Percentiles rank a stretch among this genome's conserved stretches.
These are phyloP conservation scores for Psilopsiagon aymara DNA, from an alignment of 2,113 vertebrate genomes.

Conservation along the genomic window DNA sequence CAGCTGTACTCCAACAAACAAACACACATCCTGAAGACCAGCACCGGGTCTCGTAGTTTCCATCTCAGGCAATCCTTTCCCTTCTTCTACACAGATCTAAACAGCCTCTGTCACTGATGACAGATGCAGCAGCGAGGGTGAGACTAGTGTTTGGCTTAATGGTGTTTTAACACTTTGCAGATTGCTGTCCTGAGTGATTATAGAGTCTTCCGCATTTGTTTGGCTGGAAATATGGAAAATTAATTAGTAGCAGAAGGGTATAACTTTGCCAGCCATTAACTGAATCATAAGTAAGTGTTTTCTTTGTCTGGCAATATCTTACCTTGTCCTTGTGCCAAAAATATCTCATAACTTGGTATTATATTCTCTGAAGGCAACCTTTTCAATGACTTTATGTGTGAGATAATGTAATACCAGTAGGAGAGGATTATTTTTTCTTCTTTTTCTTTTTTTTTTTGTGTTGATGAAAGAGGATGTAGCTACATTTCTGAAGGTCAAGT, in stretches of 20 bases:
- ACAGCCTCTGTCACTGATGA: rapidly evolving
- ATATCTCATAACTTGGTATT: conserved; percentile 35
- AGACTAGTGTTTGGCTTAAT: background rate
- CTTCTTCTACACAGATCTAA: background rate
- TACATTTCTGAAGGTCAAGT: background rate
- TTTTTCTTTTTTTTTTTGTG: background rate
- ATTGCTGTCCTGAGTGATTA: background rate
- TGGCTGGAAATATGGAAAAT: conserved; percentile 52
- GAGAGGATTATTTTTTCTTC: background rate
- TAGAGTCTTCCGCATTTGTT: background rate
- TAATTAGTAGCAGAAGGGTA: conserved; percentile 47
- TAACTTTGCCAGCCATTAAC: conserved; percentile 38
- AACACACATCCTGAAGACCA: background rate
- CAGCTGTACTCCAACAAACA: background rate
- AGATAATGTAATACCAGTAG: conserved; percentile 9
- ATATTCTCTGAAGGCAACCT: conserved; percentile 31
- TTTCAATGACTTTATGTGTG: background rate
- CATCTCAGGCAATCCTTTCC: background rate
- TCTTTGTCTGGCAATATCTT: conserved; percentile 51
- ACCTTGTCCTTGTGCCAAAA: conserved; percentile 39
- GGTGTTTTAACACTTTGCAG: conserved; percentile 37
- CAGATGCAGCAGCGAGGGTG: background rate
- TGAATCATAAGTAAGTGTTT: conserved; percentile 33
- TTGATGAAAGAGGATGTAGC: background rate
- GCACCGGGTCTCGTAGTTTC: background rate